Base-by-base conservation (phyloP, 2,113 vertebrate species). In the Pseudorhombus dupliciocellatus region DNA sequence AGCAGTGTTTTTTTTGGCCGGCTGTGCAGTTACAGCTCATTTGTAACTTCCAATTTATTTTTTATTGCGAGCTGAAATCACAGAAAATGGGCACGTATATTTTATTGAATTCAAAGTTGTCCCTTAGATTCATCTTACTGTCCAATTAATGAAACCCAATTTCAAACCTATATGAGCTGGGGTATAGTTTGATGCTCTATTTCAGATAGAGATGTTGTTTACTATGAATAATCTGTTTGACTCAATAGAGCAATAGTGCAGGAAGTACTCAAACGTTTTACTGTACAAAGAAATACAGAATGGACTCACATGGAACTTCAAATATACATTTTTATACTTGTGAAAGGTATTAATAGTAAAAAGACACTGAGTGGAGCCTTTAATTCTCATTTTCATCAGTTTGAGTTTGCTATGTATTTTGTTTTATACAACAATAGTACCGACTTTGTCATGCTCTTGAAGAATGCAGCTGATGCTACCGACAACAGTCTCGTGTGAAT, bases 141-240 rank as follows among this genome's bases (percentile, higher is more conserved):
- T 34, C 5, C 12, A 67, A 56, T 52, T 46, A 30, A 70, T 59
- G 16, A 34, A 50, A 63, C 20, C 25, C 25, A 31, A 44, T 42
- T 73, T 79, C 28, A 83, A 57, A 61, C n/a, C 54, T 40, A 70
- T 71, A 31, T 53, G 10, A 50, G 42, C 42, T 46, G 42, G 18
- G 4, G 4, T 18, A 16, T 18, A 46, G 37, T 40, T 40, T 40
- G 37, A 40, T 40, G 37, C 37, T 6, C 16, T 16, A 46, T 6
- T 46, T 46, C 42, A 16, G 42, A 46, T 1, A 18, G 42, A 46
- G 18, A 18, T 18, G 18, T 1, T 14, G 42, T 44, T 44, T 44
- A 44, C 42, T 16, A 15, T 16, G 12, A 44, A 44, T 18, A 18
- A 44, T 6, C 42, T 46, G 42, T 18, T 7, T 15, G 18, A 5